Base-by-base conservation (phyloP, 2,113 vertebrate species). In the Ploceus nigricollis region DNA sequence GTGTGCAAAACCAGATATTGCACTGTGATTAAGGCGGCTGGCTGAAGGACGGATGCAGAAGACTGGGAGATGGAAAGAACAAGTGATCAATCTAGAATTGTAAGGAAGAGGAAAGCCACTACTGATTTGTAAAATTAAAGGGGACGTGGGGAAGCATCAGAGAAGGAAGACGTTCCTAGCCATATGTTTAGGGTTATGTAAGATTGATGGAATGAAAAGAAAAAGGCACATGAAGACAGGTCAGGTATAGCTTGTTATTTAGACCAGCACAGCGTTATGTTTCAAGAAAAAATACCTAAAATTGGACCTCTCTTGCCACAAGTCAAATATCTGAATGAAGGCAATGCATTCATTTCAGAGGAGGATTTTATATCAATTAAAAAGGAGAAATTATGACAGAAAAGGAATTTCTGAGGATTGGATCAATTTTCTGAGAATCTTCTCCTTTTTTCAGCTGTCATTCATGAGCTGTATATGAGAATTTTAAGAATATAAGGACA, bases 11-110 rank as follows among this genome's bases (percentile, higher is more conserved):
- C 8, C 64, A 33, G 13, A 35, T 80, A 73, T 10, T 89, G 24
- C 30, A 15, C 18, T 40, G 42, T 65, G 35, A 54, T 66, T 70
- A 47, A 69, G 47, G 27, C 15, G 0, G 0, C 13, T 63, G 24
- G 24, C 8, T 66, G 89, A 81, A 87, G 33, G 37, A 47, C 0
- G 0, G 10, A 13, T 63, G 11, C 28, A 70, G 47, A 69, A 75
- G 17, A 31, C 18, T 28, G 18, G 5, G 33, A 23, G 21, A 64
- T 13, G 21, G 39, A 51, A 22, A 75, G 35, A 78, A 51, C 12
- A 47, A 58, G 73, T 75, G 44, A 78, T 44, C 69, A 84, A 28
- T 75, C 78, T 71, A 51, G 63, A 79, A 40, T 23, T 71, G 17
- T 31, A 79, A 47, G 31, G 48, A 73, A 58, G 37, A 76, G 40